A percentile compares a stretch with the other conserved stretches of the same genome.
These are phyloP conservation scores for Tenualosa ilisha DNA, from an alignment of 2,797 vertebrate genomes.

Conservation along the genomic window DNA sequence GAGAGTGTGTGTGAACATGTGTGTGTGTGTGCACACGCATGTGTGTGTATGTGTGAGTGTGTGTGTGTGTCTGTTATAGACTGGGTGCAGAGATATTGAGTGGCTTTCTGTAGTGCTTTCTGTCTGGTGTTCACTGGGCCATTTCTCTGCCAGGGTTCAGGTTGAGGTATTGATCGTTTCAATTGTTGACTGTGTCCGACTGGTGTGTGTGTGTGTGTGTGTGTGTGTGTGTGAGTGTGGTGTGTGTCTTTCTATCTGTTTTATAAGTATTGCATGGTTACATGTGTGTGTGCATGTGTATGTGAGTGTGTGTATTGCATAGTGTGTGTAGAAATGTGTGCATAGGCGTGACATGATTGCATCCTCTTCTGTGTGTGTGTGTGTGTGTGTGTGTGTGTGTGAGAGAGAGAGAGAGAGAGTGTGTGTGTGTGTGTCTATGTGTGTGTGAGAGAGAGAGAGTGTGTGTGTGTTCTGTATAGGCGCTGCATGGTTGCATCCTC, in stretches of 20 bases:
- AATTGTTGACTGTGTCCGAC: neutral
- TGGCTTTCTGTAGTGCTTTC: neutral
- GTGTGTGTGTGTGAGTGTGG: neutral
- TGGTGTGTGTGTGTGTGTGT: conserved; percentile 32
- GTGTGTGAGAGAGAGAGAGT: neutral
- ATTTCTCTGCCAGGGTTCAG: too few species aligned
- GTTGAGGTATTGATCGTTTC: too few species aligned
- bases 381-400: too few species aligned
- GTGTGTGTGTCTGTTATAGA: conserved; percentile 31
- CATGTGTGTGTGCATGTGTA: neutral
- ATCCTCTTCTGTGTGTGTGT: too few species aligned
- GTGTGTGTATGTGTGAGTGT: neutral
- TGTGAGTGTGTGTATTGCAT: neutral
- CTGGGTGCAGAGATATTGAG: neutral
- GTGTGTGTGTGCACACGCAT: neutral
- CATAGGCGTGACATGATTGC: neutral
- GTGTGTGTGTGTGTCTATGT: too few species aligned
- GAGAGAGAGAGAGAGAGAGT: conserved; percentile 32
- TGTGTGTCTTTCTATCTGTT: neutral
- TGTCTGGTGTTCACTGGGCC: neutral
- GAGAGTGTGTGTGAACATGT: neutral
- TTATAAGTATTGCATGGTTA: neutral
- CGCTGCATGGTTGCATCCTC: too few species aligned
- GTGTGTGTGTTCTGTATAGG: neutral
- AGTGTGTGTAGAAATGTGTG: too few species aligned